Evolutionary conservation across 2,797 vertebrate species (phyloP), one percentile per base, ranked within the genome.

Genomic region (Podarcis lilfordi): DNA sequence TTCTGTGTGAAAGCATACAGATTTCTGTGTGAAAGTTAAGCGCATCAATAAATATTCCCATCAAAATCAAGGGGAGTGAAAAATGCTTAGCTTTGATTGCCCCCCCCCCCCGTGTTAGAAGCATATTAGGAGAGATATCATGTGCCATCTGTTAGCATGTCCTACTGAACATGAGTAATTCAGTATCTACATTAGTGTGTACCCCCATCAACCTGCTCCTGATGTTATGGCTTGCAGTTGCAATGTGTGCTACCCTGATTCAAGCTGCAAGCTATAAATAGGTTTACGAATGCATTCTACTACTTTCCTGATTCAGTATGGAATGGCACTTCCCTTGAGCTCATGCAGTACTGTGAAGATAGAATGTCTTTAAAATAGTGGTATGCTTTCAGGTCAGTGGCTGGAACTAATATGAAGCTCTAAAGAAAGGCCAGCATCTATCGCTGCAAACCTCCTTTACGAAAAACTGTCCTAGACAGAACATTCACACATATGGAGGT

Each of bases 381-480:
- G 19, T 85, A 15, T 4, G 40, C 1, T 76, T 37, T 64, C 55
- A 61, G 71, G 55, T 76, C 35, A 61, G 68, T 74, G 32, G 25
- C 25, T 85, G 83, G 11, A 85, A 76, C 50, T 64, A 85, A 85
- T 64, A 85, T 40, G 35, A 59, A 85, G 25, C 15, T 76, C 74
- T 85, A 8, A 55, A 71, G 43, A 55, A 50, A 84, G 68, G 43
- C 10, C 61, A 64, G 23, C 21, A 23, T 64, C 61, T 64, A 23
- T 71, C n/a, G n/a, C 29, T 17, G 15, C n/a, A 32, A n/a, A 71
- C 3, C 50, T 55, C 50, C 50, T 32, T 32, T 59, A 80, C 8
- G n/a, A 35, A 59, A 59, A 45, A 27, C 75, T 77, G 75, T 32
- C 78, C 50, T 80, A 29, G 50, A 80, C 45, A 80, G 50, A 79